phyloP scores from a whole-genome alignment of 2,888 invertebrate genomes.

The Theodoxus fluviatilis region DNA sequence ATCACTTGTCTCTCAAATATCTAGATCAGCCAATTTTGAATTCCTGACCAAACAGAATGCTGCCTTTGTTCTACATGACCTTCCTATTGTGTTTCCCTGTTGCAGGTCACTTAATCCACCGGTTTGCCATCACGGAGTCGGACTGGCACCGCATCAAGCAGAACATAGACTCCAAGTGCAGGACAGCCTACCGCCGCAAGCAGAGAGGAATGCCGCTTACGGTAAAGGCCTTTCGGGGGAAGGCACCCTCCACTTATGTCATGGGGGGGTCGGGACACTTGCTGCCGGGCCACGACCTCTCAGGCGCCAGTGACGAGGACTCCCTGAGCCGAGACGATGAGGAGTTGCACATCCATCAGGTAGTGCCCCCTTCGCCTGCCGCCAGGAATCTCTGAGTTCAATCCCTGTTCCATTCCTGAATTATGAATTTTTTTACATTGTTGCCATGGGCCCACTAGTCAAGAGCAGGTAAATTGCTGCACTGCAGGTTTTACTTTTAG shows the following conservation, averaged over 20 bases:
- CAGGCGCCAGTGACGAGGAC: slow-evolving; percentile 50
- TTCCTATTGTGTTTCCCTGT: slow-evolving; percentile 18
- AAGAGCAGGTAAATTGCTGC: too few relatives aligned
- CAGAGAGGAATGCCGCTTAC: slow-evolving; percentile 60
- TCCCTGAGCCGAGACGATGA: slow-evolving; percentile 48
- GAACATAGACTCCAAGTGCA: slow-evolving; percentile 70
- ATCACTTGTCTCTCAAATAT: not conserved
- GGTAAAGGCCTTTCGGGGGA: slow-evolving; percentile 63
- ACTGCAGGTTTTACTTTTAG: too few relatives aligned
- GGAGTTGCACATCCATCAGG: slow-evolving; percentile 52
- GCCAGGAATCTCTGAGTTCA: too few relatives aligned
- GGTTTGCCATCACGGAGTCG: slow-evolving; percentile 68
- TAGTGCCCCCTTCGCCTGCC: too few relatives aligned
- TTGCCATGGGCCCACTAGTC: too few relatives aligned
- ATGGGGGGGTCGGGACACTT: too few relatives aligned
- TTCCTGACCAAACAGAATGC: not conserved
- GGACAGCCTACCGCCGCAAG: slow-evolving; percentile 66
- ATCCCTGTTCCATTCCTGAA: too few relatives aligned
- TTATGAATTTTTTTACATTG: too few relatives aligned
- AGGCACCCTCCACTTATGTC: slow-evolving; percentile 46
- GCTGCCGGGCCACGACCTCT: too few relatives aligned
- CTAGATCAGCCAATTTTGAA: not conserved
- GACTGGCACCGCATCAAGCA: slow-evolving; percentile 70
- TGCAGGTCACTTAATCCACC: slow-evolving; percentile 67
- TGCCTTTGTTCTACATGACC: not conserved